These are phyloP conservation scores for Sipha flava DNA, from an alignment of 1,140 invertebrate species.

Conservation along the genomic window DNA sequence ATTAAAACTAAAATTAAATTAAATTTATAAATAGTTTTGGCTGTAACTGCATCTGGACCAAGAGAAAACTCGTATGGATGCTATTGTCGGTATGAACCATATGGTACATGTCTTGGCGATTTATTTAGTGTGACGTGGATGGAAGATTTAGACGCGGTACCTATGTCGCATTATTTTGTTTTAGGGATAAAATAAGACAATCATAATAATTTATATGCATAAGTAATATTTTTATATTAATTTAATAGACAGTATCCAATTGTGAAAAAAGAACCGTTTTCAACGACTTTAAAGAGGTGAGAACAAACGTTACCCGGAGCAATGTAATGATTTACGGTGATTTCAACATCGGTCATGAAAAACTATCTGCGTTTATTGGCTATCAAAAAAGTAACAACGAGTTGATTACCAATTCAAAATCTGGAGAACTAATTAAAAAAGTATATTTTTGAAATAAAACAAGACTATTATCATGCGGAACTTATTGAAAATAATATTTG, in stretches of 20 bases:
- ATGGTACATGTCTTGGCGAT: conserved; percentile 47
- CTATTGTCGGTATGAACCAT: conserved; percentile 52
- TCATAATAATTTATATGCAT: no score
- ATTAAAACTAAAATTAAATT: neutral
- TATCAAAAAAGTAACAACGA: neutral
- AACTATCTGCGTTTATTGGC: neutral
- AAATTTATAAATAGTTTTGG: conserved; percentile 49
- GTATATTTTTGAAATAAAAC: no score
- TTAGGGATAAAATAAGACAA: no score
- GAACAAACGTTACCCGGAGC: neutral
- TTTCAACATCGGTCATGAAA: neutral
- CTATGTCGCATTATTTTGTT: neutral
- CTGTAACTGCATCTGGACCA: conserved; percentile 56
- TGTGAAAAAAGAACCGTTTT: neutral
- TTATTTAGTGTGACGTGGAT: conserved; percentile 61
- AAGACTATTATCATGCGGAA: no score
- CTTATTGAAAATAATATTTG: no score
- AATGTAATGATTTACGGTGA: conserved; percentile 8
- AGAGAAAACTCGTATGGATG: conserved; percentile 55
- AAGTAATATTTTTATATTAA: neutral
- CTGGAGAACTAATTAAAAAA: neutral
- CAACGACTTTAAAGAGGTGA: neutral
- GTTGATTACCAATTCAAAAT: neutral
- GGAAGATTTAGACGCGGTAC: conserved; percentile 55
- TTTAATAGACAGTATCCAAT: neutral